Base-by-base conservation (phyloP, 2,113 vertebrate genomes). In the Oophaga pumilio region DNA sequence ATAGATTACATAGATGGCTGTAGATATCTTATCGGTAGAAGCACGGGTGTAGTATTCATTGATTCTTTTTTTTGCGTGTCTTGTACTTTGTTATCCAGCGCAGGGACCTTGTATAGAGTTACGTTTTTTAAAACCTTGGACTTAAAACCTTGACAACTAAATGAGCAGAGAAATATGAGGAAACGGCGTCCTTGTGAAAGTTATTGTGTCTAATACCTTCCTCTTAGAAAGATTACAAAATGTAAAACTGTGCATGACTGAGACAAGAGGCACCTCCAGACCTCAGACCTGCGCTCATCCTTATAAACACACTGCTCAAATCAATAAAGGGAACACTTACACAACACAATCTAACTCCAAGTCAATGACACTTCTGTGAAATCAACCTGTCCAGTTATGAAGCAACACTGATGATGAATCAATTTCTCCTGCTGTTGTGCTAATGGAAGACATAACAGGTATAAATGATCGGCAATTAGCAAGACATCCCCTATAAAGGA, bases 191-290 rank as follows among this genome's bases (percentile, higher is more conserved):
- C 94, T 95, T 95, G 95, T 91, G 90, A 94, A 94, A 95, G 94
- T 94, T 95, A 96, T 95, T 95, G 90, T 95, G 94, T 94, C 94
- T 95, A 95, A 94, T 94, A 95, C 93, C 93, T 94, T 94, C 93
- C 91, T 93, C 81, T 83, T 26, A 14, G 22, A 69, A 26, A 83
- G 81, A 83, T 83, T 83, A 83, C 81, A 83, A 43, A 52, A 83
- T 83, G 90, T 57, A 26, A 57, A 80, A 80, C 49, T 49, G 59
- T 62, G 28, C 78, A 18, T 22, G 57, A 60, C 57, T 49, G 33
- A 62, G 57, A 49, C 59, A n/a, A 6, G 56, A 60, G 50, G 56
- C 20, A 43, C 78, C 78, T 80, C 10, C 24, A 68, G 68, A 82
- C 43, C 80, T 52, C 33, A 66, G 80, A 24, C 43, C 15, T 24